Base-by-base conservation (phyloP, 2,888 invertebrate species). In the Alentia gelatinosa region DNA sequence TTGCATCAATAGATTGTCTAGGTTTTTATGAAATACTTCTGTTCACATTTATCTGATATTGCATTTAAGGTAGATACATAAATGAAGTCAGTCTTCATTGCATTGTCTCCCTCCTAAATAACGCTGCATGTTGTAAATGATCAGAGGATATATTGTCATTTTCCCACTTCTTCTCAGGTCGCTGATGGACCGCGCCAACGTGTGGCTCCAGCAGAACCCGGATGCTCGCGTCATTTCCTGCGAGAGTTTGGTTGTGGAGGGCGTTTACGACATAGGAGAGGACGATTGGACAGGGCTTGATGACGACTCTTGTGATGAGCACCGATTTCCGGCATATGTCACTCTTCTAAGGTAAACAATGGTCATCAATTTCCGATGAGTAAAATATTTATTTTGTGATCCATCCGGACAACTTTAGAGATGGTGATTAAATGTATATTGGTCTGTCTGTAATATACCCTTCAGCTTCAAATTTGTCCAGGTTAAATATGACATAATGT, bases 181-280 rank as follows among this genome's bases (percentile, higher is more conserved):
- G 0, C 47, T 93, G 56, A 68, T 93, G 42, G 91, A 92, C 39
- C 75, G 90, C 47, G 93, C 92, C 39, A 93, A 93, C 63, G 79
- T 86, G 74, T 93, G 93, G 93, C 91, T 91, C n/a, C 39, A 83
- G 63, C 88, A 90, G 83, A 92, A 93, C 91, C 91, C 91, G 0
- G 90, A 92, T n/a, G 74, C 88, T 15, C 89, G 89, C 19, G 84
- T 93, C 39, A 91, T 93, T 23, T 90, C 90, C 30, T 93, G 92
- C 39, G 93, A 93, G 89, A 93, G 92, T 0, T 91, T 93, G n/a
- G 56, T 88, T 79, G 74, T 93, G 92, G 93, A 91, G 39, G 75
- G 56, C 74, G 42, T 89, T 23, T 89, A 89, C 42, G 75, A 89
- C 47, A 74, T 89, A 19, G 89, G 63, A 12, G 75, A 89, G 33